These are phyloP conservation scores for Ophion costatus DNA, from an alignment of 2,888 invertebrate genomes.

Conservation along the genomic window DNA sequence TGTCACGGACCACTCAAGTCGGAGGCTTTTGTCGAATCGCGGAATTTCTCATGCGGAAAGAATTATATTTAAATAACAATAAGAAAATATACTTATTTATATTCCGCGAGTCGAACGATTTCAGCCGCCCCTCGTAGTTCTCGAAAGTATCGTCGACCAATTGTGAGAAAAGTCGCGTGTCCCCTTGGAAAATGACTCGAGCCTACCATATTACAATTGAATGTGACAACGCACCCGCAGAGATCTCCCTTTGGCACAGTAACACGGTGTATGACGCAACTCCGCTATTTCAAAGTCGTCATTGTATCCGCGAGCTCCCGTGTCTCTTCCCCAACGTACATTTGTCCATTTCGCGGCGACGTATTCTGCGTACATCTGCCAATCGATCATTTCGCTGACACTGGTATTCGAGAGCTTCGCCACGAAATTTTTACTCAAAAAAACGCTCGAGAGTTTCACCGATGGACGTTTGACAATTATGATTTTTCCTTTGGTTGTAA, in stretches of 20 bases:
- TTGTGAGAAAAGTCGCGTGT: neutral
- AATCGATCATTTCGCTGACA: neutral
- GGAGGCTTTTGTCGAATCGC: constrained; percentile 6
- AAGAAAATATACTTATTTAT: neutral
- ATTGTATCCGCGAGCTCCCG: constrained; percentile 34
- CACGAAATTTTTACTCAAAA: neutral
- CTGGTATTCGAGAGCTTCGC: neutral
- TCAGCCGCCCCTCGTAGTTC: neutral
- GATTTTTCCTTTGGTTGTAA: neutral
- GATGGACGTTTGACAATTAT: neutral
- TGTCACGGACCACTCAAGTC: constrained; percentile 20
- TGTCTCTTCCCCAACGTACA: neutral
- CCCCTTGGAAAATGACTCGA: constrained; percentile 3
- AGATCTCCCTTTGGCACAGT: constrained; percentile 60
- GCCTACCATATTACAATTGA: neutral
- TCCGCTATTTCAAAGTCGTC: constrained; percentile 29
- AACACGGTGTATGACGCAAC: constrained; percentile 50
- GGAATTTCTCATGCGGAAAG: neutral
- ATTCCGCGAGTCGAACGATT: constrained; percentile 4
- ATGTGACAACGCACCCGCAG: neutral
- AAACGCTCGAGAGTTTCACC: neutral
- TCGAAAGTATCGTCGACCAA: constrained; percentile 36
- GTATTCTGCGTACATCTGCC: neutral
- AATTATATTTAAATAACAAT: constrained; percentile 10
- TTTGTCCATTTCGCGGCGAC: neutral